A percentile compares a stretch with the other conserved stretches of the same genome.
Conservation (phyloP, 1,140 invertebrate species). For the Drosophila burlai region DNA sequence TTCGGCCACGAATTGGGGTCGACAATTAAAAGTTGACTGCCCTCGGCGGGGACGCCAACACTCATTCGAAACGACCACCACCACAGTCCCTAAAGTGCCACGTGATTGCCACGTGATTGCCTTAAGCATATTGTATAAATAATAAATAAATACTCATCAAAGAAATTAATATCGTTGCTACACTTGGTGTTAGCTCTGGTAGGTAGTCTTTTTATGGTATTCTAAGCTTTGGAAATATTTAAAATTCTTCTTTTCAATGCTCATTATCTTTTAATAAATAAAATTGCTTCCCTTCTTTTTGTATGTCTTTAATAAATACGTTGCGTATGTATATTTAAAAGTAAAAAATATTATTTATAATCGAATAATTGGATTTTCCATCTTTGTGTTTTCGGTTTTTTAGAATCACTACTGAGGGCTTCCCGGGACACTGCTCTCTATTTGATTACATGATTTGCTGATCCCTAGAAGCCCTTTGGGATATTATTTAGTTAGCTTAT, state of each 20-base stretch:
- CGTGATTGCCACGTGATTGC: conserved; percentile 9
- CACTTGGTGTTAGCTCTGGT: not conserved
- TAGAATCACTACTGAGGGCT: conserved; percentile 24
- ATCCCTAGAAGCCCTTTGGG: not conserved
- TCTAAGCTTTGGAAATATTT: not conserved
- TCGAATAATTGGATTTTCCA: conserved; percentile 40
- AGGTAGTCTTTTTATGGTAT: not conserved
- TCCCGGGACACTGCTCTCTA: not conserved
- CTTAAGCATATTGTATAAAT: not conserved
- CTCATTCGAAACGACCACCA: not conserved
- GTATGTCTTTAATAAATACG: conserved; percentile 69
- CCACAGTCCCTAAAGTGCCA: not conserved
- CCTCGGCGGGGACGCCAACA: not conserved
- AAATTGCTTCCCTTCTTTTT: not conserved
- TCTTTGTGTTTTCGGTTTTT: conserved; percentile 34
- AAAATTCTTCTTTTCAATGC: too few species aligned
- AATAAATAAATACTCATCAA: conserved; percentile 14
- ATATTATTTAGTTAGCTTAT: conserved; percentile 48
- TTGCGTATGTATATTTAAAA: conserved; percentile 73
- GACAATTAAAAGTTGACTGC: conserved; percentile 45
- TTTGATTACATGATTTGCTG: not conserved
- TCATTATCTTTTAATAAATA: not conserved
- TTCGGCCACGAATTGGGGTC: conserved; percentile 35
- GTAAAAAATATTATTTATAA: conserved; percentile 60
- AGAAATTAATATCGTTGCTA: not conserved